Conservation (phyloP, 35 echinoderm and acorn worm species). For the Eucidaris tribuloides region DNA sequence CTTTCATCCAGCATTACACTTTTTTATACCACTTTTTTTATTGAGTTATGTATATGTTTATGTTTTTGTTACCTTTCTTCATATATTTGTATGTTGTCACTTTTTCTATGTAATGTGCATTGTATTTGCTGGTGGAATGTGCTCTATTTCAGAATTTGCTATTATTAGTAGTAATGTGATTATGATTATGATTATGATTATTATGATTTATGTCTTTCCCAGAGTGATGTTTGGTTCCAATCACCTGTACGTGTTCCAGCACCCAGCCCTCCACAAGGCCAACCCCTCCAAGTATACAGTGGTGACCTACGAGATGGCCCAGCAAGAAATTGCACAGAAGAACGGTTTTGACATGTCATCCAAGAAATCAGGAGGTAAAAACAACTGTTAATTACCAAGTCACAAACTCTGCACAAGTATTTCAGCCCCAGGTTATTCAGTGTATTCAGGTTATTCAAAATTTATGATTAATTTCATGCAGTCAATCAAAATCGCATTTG, state of each 20-base stretch:
- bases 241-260: constrained; percentile 92
- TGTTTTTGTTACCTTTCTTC: no score
- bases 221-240: constrained; percentile 98
- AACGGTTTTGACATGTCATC: constrained; percentile 98
- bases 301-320: constrained; percentile 90
- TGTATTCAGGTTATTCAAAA: not conserved
- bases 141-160: no score
- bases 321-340: constrained; percentile 90
- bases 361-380: constrained; percentile 74
- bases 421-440: not conserved
- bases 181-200: no score
- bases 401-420: not conserved
- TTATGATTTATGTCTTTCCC: constrained; percentile 22
- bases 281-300: constrained; percentile 60
- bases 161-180: no score
- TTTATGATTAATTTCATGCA: no score
- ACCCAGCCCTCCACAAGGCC: constrained; percentile 66
- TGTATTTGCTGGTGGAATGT: no score
- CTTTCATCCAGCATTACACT: no score
- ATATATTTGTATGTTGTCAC: no score
- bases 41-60: no score
- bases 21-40: no score
- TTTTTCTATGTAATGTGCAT: no score
- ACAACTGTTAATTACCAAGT: not conserved
- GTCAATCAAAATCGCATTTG: no score